phyloP scores from a whole-genome alignment of 2,113 vertebrate genomes.

The Ceyx melanurus region DNA sequence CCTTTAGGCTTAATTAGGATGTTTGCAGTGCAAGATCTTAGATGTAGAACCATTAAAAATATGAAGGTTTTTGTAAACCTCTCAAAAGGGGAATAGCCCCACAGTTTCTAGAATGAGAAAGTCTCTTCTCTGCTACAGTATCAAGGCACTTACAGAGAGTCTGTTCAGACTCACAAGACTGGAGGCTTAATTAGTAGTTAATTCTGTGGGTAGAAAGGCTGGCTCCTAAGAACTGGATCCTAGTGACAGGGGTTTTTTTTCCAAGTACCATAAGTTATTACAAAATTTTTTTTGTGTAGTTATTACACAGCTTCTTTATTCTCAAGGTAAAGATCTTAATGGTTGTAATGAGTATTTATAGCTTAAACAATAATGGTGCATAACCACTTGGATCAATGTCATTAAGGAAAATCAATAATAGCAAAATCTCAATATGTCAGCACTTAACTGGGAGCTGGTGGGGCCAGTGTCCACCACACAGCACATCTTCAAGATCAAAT shows the following conservation, averaged over 20 bases:
- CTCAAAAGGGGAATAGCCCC: background rate
- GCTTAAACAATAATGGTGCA: background rate
- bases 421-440: constrained; percentile 37
- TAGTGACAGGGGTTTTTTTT: constrained; percentile 31
- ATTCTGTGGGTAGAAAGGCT: background rate
- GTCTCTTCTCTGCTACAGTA: background rate
- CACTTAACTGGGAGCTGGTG: background rate
- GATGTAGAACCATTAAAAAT: background rate
- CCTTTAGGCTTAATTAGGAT: background rate
- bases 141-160: background rate
- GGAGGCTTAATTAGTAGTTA: constrained; percentile 5
- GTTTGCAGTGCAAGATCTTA: background rate
- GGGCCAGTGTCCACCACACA: background rate
- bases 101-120: background rate
- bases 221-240: background rate
- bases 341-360: constrained; percentile 48
- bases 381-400: constrained; percentile 51
- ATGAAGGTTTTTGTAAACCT: background rate
- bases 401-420: constrained; percentile 67
- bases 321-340: background rate
- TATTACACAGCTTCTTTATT: background rate
- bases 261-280: background rate
- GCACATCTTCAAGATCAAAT: background rate
- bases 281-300: background rate
- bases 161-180: background rate